Evolutionary conservation across 1,140 invertebrate genomes (phyloP), one percentile per base, ranked within the genome.

Genomic region (Aphelenchoides avenae): DNA sequence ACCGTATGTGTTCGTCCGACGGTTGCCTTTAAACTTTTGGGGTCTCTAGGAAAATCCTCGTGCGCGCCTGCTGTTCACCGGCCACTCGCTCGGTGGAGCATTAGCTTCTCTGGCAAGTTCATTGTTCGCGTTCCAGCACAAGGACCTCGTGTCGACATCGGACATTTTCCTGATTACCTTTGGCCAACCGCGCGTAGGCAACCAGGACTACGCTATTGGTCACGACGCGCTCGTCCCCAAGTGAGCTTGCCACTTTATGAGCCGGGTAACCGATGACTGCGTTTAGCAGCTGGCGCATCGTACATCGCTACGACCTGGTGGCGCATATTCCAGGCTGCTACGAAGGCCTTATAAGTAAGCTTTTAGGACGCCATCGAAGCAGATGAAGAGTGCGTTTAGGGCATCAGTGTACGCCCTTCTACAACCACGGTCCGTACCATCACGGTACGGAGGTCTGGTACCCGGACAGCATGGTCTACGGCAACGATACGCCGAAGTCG

Each of bases 391-490:
- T n/a, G 20, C n/a, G 6, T 1, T 2, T 3, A 13, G 18, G 41
- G 22, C 9, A 47, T 24, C 9, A 2, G 15, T 69, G 58, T 42
- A 57, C 29, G 5, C 26, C 51, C 29, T 26, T 70, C 3, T 53
- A 37, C 3, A 52, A 68, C 42, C 66, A 68, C 44, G 52, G 63
- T 4, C 66, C 66, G 0, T 71, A 31, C 27, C 66, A 68, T 33
- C 68, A 71, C 52, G 68, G 68, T n/a, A 68, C 64, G 31, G 66
- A 68, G 50, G 68, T 68, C 7, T 68, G 66, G 66, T 68, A 68
- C 27, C 50, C 51, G 5, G n/a, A n/a, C n/a, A n/a, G n/a, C n/a
- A n/a, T n/a, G n/a, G n/a, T n/a, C n/a, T n/a, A n/a, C n/a, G n/a
- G n/a, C n/a, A 41, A 50, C 27, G 36, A 31, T 6, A 61, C 55